phyloP scores from a whole-genome alignment of 2,113 vertebrate species.

The Sminthopsis crassicaudata region DNA sequence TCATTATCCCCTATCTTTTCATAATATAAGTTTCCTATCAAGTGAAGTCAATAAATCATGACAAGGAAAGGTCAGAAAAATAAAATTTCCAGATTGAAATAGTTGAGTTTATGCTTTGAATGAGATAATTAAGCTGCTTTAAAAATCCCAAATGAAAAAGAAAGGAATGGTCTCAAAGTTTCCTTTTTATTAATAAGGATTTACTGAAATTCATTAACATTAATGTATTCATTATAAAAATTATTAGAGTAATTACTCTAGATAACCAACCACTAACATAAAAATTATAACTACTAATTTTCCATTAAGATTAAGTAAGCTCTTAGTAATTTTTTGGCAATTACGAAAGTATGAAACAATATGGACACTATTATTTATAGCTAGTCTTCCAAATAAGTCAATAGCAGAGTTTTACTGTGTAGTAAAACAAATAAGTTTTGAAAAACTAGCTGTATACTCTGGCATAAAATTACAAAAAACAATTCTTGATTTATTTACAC shows the following conservation, averaged over 20 bases:
- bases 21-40: neutral
- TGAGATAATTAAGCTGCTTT: neutral
- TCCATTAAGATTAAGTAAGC: conserved; percentile 4
- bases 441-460: neutral
- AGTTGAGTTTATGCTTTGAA: neutral
- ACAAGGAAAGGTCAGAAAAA: neutral
- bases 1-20: conserved; percentile 13
- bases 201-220: conserved; percentile 3
- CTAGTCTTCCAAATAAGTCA: neutral
- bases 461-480: neutral
- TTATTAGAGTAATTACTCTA: conserved; percentile 30
- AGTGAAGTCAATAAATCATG: neutral
- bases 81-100: neutral
- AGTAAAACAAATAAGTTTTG: too few species aligned
- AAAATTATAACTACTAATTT: neutral
- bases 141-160: neutral
- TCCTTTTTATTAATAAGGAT: conserved; percentile 3
- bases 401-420: neutral
- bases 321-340: neutral
- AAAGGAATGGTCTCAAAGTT: neutral
- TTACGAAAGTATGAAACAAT: neutral
- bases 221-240: conserved; percentile 20
- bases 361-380: neutral
- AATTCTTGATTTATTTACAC: neutral
- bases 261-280: neutral